Evolutionary conservation across 2,888 invertebrate species (phyloP), one percentile per base, ranked within the genome.

Genomic region (Encarsia formosa): DNA sequence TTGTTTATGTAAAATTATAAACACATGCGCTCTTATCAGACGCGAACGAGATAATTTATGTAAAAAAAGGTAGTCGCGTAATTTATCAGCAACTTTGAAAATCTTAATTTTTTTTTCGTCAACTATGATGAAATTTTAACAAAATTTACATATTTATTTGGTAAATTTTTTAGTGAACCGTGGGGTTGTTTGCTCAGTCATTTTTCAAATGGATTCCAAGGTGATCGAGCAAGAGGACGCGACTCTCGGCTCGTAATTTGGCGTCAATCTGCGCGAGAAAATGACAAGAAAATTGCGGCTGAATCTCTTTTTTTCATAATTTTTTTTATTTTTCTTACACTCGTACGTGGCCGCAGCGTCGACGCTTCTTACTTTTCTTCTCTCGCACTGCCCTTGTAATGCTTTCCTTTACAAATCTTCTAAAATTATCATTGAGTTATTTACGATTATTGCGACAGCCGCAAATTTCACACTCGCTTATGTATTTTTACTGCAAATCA

Each of bases 121-220:
- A n/a, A n/a, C n/a, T n/a, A n/a, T n/a, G n/a, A n/a, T n/a, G n/a
- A n/a, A n/a, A n/a, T n/a, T n/a, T n/a, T n/a, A n/a, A n/a, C n/a
- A n/a, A n/a, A n/a, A n/a, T n/a, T n/a, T n/a, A n/a, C n/a, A n/a
- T n/a, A n/a, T n/a, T n/a, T n/a, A n/a, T n/a, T n/a, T n/a, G n/a
- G n/a, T n/a, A n/a, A n/a, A n/a, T n/a, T 15, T 15, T 41, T 24
- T 44, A 43, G 20, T 32, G 35, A 32, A 20, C 37, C 31, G 13
- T 42, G 41, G 24, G 5, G n/a, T 8, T 35, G 15, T 42, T 34
- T 11, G 19, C 22, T 31, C 52, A 46, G 44, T 49, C 50, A 54
- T 54, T 60, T 59, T 57, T 49, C 57, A 58, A 59, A 59, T 56
- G 60, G 61, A 61, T 63, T 63, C 61, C 61, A 40, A 43, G 56